Evolutionary conservation across 1,140 invertebrate species (phyloP).

Genomic region (Rhopalosiphum maidis): DNA sequence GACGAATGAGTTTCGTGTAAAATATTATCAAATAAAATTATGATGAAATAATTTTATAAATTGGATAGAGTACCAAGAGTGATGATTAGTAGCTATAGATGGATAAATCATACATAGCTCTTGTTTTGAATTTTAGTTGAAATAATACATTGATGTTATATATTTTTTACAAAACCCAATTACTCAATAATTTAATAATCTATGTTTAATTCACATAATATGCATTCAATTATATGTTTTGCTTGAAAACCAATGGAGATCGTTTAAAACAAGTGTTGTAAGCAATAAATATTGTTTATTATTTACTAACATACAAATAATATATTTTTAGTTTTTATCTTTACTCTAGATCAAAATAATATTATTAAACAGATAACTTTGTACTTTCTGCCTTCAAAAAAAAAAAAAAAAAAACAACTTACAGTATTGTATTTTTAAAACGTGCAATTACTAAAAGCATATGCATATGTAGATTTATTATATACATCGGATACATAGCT

Average conservation of each 20-base stretch:
- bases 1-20: not conserved
- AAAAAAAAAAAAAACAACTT: not conserved
- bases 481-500: not conserved
- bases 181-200: not conserved
- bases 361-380: no score
- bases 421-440: not conserved
- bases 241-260: no score
- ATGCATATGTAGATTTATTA: not conserved
- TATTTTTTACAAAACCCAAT: not conserved
- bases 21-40: not conserved
- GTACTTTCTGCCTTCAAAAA: no score
- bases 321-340: no score
- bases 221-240: not conserved
- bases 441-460: not conserved
- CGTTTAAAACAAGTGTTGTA: no score
- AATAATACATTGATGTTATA: not conserved
- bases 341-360: no score
- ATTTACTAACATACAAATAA: no score
- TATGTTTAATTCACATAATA: not conserved
- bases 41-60: not conserved
- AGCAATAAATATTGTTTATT: no score
- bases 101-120: not conserved
- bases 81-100: not conserved
- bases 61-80: not conserved
- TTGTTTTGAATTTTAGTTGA: no score